Conservation (phyloP, 1,140 invertebrate species). For the Hypothenemus hampei region DNA sequence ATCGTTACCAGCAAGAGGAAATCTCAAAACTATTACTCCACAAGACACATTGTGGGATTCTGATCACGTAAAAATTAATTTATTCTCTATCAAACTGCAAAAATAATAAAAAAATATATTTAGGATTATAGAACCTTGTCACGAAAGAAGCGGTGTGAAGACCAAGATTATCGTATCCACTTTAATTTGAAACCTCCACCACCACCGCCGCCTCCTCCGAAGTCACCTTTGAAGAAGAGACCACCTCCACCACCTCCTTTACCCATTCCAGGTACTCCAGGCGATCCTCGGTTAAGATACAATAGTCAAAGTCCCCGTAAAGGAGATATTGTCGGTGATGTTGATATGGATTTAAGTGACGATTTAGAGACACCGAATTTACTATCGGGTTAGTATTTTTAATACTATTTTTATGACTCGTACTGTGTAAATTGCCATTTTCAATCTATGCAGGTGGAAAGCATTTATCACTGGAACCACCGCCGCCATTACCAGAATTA, state of each 20-base stretch:
- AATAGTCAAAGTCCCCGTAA: background rate
- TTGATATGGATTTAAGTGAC: constrained; percentile 70
- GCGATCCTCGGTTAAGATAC: background rate
- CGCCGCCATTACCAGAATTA: constrained; percentile 39
- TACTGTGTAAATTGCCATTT: background rate
- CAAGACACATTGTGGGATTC: constrained; percentile 22
- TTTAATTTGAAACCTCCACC: constrained; percentile 35
- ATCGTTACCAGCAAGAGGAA: constrained; percentile 37
- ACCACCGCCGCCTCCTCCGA: constrained; percentile 40
- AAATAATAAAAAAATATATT: background rate
- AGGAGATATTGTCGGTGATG: constrained; percentile 51
- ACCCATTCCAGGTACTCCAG: background rate
- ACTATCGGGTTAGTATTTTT: background rate
- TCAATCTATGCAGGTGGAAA: background rate
- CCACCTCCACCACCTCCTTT: constrained; percentile 14
- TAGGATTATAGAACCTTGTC: constrained; percentile 23
- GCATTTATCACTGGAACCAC: constrained; percentile 32
- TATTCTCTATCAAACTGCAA: background rate
- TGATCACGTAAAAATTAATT: constrained; percentile 25
- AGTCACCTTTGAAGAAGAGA: constrained; percentile 2
- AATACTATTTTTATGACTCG: background rate
- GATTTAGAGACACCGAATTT: constrained; percentile 44
- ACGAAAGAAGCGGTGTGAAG: too few relatives aligned
- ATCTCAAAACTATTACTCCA: constrained; percentile 35
- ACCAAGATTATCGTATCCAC: constrained; percentile 41